Percentiles rank a stretch among this genome's conserved stretches.
Evolutionary conservation across 2,113 vertebrate species (phyloP).

Genomic region (Megaceryle maxima): DNA sequence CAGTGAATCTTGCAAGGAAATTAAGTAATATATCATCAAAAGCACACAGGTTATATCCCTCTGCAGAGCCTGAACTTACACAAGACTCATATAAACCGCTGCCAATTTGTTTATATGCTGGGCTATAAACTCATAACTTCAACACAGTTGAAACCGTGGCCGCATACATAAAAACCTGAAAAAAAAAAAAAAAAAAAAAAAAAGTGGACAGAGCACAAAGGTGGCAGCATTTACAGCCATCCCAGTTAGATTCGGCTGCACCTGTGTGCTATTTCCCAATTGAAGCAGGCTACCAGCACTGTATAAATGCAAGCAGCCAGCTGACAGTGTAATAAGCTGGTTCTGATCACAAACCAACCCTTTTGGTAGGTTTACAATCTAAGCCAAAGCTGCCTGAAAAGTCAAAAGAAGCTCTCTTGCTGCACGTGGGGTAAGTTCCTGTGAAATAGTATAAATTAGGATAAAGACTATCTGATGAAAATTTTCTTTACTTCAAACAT

Average conservation of each 20-base stretch:
- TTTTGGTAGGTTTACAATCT: background rate
- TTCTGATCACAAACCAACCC: background rate
- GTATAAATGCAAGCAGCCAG: background rate
- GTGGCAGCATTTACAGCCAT: background rate
- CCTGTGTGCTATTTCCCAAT: background rate
- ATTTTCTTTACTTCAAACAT: background rate
- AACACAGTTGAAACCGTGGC: background rate
- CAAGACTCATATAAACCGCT: background rate
- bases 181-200: background rate
- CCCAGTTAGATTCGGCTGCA: background rate
- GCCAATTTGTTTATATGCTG: background rate
- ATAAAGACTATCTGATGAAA: background rate
- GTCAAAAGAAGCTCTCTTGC: background rate
- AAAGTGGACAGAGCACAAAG: background rate
- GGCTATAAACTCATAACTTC: background rate
- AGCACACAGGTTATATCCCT: background rate
- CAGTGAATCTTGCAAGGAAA: background rate
- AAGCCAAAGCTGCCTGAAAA: background rate
- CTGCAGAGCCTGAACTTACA: background rate
- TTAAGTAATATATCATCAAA: background rate
- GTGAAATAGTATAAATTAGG: background rate
- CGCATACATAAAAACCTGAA: background rate
- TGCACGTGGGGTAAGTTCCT: background rate
- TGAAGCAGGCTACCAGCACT: background rate
- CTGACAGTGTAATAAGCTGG: background rate